Percentiles rank a stretch among this genome's conserved stretches.
Conservation (phyloP, 2,113 vertebrate species). For the Chamaea fasciata region DNA sequence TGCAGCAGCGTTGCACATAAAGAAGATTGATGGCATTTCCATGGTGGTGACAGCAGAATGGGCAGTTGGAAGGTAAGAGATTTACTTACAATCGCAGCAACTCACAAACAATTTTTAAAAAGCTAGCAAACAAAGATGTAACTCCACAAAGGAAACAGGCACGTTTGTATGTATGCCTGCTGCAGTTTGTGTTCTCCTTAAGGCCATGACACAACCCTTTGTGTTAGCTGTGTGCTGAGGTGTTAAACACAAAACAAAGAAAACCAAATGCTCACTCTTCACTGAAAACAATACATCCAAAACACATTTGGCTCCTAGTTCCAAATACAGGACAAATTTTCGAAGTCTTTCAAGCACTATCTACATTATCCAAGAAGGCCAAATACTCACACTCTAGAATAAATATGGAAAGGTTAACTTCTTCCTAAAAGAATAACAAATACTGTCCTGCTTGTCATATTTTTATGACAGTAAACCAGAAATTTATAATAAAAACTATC, state of each 20-base stretch:
- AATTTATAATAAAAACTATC: neutral
- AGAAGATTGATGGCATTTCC: neutral
- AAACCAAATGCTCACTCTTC: neutral
- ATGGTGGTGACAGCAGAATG: accelerated
- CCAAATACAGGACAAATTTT: neutral
- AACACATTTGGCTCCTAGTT: neutral
- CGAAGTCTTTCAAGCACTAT: neutral
- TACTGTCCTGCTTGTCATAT: neutral
- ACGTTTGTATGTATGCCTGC: neutral
- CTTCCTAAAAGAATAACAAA: neutral
- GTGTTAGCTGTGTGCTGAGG: accelerated
- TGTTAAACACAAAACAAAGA: neutral
- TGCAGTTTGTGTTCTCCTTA: neutral
- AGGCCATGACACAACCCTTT: neutral
- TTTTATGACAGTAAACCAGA: neutral
- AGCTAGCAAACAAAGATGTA: neutral
- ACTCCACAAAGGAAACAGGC: neutral
- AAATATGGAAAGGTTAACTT: neutral
- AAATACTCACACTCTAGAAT: neutral
- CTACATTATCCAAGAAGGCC: neutral
- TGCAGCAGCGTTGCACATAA: neutral
- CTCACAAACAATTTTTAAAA: neutral
- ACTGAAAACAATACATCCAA: neutral
- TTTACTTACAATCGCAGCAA: neutral
- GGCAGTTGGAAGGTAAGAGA: neutral